Evolutionary conservation across 2,888 invertebrate genomes (phyloP), one percentile per base, ranked within the genome.

Genomic region (Temnothorax unifasciatus): DNA sequence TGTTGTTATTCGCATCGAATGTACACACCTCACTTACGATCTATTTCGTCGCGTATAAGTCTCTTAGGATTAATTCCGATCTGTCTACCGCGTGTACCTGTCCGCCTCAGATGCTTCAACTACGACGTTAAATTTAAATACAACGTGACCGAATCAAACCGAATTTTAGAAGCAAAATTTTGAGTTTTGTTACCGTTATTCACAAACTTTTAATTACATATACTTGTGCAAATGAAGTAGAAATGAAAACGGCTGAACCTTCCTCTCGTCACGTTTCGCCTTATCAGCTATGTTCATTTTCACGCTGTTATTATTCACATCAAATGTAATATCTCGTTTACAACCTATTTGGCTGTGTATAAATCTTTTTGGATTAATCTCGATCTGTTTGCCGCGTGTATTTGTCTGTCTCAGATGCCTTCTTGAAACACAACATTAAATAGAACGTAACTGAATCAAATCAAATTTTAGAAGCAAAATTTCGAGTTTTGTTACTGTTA

Each of bases 211-310:
- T 34, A 34, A 34, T 34, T 34, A 34, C 6, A 6, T 5, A 6
- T 5, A 34, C 34, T 5, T 34, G 0, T 34, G 34, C 34, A 92
- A 92, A 92, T 92, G 92, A 90, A 90, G 87, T 86, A 81, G 86
- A 86, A 87, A 82, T 84, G 44, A 66, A 47, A 34, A 34, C 34
- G 34, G 85, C 76, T 47, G 68, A 50, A 50, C 61, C 59, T 34
- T 34, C 52, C 38, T 63, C 68, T 69, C 75, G 34, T 64, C 74
- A 54, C 52, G 61, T 50, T 34, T 61, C 38, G 75, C 47, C n/a
- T 68, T 74, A 21, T 50, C 82, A 41, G 44, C 38, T 54, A 68
- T 76, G 79, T 63, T 82, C 83, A 61, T 54, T 83, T 66, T 76
- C 82, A 69, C 64, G 57, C 68, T 66, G 74, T 87, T 85, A 83